A percentile compares a stretch with the other conserved stretches of the same genome.
phyloP scores from a whole-genome alignment of 2,888 invertebrate species.

The Steinernema scapterisci region DNA sequence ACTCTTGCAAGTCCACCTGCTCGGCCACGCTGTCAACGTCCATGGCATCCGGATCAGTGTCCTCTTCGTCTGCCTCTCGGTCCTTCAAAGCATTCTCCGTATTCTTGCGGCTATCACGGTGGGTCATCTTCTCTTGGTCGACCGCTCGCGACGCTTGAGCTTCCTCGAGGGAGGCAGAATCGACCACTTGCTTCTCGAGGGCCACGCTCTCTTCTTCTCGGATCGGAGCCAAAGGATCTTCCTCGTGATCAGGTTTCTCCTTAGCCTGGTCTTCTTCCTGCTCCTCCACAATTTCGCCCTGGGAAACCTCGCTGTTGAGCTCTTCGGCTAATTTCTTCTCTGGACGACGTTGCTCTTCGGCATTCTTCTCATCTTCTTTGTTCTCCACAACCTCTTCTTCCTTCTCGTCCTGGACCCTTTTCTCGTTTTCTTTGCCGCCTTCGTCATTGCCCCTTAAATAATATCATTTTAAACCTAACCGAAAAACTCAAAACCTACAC shows the following conservation, averaged over 20 bases:
- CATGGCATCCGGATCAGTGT: constrained; percentile 29
- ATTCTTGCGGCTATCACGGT: constrained; percentile 9
- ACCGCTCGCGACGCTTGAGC: constrained; percentile 47
- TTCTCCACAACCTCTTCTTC: constrained; percentile 52
- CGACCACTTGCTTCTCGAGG: constrained; percentile 42
- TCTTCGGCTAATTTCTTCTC: constrained; percentile 5
- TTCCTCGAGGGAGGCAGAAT: constrained; percentile 59
- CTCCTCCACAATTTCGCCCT: background rate
- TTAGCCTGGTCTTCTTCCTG: constrained; percentile 39
- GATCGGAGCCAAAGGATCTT: constrained; percentile 40
- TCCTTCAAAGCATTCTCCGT: constrained; percentile 11
- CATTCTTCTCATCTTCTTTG: constrained; percentile 42
- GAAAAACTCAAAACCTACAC: background rate
- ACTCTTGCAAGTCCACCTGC: background rate
- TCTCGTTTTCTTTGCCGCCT: constrained; percentile 67
- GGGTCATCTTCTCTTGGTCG: constrained; percentile 28
- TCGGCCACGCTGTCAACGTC: background rate
- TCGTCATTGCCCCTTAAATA: constrained; percentile 38
- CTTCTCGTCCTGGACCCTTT: constrained; percentile 68
- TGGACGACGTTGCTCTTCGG: background rate
- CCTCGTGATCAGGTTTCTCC: constrained; percentile 39
- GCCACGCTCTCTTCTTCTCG: constrained; percentile 34
- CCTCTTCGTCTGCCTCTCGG: constrained; percentile 39
- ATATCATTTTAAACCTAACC: background rate
- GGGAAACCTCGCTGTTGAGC: background rate